Conservation (phyloP, 2,797 vertebrate genomes). For the Pantherophis vulpinus region DNA sequence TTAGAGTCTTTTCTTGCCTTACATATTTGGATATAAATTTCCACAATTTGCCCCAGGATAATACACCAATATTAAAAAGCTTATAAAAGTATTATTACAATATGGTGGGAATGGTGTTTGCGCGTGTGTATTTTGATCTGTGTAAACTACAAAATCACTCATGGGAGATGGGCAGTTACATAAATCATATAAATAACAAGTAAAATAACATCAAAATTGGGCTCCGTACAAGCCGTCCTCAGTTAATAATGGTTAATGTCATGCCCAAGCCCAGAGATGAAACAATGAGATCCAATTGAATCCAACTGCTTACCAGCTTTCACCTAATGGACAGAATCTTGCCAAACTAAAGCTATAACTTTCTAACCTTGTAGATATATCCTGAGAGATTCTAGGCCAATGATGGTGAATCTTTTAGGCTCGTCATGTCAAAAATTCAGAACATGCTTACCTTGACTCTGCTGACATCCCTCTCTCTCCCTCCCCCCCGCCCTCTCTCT, state of each 20-base stretch:
- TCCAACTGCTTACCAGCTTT: neutral
- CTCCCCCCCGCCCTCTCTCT: no score
- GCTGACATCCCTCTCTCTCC: neutral
- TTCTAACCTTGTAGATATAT: neutral
- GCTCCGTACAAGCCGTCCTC: neutral
- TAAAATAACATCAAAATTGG: neutral
- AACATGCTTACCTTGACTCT: neutral
- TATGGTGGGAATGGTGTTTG: neutral
- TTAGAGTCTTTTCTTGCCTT: conserved; percentile 16
- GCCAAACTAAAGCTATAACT: neutral
- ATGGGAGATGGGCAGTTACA: neutral
- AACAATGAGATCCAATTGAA: neutral
- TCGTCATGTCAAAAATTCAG: neutral
- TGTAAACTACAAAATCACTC: neutral
- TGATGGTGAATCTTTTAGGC: neutral
- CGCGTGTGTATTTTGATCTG: neutral
- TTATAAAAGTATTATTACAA: conserved; percentile 32
- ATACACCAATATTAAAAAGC: conserved; percentile 59
- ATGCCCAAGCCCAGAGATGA: neutral
- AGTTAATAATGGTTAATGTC: neutral
- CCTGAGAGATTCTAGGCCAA: neutral
- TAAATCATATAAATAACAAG: neutral
- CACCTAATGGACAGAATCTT: neutral
- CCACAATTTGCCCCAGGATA: conserved; percentile 37
- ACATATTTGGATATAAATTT: conserved; percentile 44